A percentile compares a stretch with the other conserved stretches of the same genome.
phyloP scores from a whole-genome alignment of 2,113 vertebrate species.

The Ammodramus savannarum region DNA sequence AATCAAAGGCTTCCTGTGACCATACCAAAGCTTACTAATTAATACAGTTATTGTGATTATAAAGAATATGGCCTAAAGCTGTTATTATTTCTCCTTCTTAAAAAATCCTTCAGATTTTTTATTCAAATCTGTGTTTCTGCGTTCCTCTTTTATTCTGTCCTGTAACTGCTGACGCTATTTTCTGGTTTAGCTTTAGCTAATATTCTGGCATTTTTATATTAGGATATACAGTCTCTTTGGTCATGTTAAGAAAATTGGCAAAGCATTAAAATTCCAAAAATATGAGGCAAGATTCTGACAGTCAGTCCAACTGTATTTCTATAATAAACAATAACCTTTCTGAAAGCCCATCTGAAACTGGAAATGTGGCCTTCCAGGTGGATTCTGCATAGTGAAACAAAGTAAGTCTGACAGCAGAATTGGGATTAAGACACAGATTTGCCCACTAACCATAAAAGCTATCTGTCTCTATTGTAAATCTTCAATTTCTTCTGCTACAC shows the following conservation, averaged over 20 bases:
- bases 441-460: background rate
- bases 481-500: background rate
- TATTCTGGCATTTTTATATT: background rate
- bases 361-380: background rate
- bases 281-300: background rate
- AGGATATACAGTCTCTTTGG: background rate
- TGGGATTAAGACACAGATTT: background rate
- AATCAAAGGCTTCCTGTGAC: background rate
- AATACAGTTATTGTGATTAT: background rate
- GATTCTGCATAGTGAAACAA: background rate
- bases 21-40: background rate
- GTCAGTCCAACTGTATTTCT: background rate
- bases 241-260: background rate
- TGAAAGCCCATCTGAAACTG: background rate
- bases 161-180: background rate
- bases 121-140: background rate
- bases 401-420: background rate
- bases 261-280: constrained; percentile 6
- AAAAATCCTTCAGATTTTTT: background rate
- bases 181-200: background rate
- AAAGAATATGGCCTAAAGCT: background rate
- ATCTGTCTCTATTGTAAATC: background rate
- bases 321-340: background rate
- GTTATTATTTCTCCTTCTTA: background rate
- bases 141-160: background rate